Evolutionary conservation across 1,140 invertebrate species (phyloP), one percentile per base, ranked within the genome.

Genomic region (Anoplolepis gracilipes): DNA sequence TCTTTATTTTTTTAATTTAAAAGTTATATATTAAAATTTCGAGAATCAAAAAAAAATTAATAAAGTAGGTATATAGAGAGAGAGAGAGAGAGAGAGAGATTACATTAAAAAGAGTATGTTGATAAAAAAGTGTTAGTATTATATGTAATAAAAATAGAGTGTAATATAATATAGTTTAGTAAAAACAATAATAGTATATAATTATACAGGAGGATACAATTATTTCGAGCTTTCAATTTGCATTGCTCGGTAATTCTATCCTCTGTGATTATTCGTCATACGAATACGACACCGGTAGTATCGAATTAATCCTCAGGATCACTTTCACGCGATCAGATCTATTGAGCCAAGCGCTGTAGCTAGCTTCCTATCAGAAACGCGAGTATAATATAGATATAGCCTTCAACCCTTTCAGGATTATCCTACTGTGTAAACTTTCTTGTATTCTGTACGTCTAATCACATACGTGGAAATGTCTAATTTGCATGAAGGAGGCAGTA

Each of bases 281-380:
- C 33, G 5, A 59, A 57, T 73, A 11, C n/a, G 33, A 59, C 4
- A 72, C n/a, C 0, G 22, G 10, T n/a, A 25, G 22, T 39, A 75
- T 75, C 30, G 22, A 59, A 75, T 75, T 75, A 59, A 57, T 30
- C 10, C 57, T 25, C 53, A 25, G 33, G 53, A 75, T 75, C 53
- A 39, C 30, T 75, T 75, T 73, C 70, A 36, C 33, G 16, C 13
- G 33, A 73, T 59, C 53, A 73, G n/a, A 49, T 57, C 30, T 73
- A 73, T 73, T 73, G 33, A 73, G n/a, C 53, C 57, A 36, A n/a
- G 25, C 33, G 70, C 53, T 59, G 59, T 33, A 57, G 53, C 53
- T 39, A 73, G 36, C 36, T 59, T 22, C 53, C 53, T 73, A 73
- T 73, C 11, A 22, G 70, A 73, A 73, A 73, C 70, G 25, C 33